Evolutionary conservation across 2,888 invertebrate species (phyloP), one percentile per base, ranked within the genome.

Genomic region (Nebria salina): DNA sequence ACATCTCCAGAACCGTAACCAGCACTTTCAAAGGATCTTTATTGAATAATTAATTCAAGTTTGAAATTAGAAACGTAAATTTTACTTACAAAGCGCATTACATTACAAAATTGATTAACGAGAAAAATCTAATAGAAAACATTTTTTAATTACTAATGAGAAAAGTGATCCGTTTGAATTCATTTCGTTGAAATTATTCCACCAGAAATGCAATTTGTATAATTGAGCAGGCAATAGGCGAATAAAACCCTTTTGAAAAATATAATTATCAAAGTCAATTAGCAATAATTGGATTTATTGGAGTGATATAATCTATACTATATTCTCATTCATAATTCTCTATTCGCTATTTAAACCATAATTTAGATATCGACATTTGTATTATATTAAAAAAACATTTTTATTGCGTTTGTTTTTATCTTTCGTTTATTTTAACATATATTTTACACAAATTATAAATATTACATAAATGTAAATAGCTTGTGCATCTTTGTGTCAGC

Each of bases 1-100:
- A 20, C 70, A 25, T 70, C 70, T 25, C 25, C 25, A 25, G 70
- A 70, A 34, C 25, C 70, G 70, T 70, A 70, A 70, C 70, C 25
- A 34, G 70, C 25, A 70, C 25, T 70, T 25, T 70, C 9, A 54
- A 54, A 54, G 8, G 54, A 54, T 54, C 13, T 54, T 54, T 54
- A 8, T 54, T 8, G 13, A 54, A 54, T 54, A 54, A 54, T 54
- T 54, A 54, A 54, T 54, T 54, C 13, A 2, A 2, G 54, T 54
- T 54, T 3, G 54, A 54, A 54, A 54, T 54, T 54, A 5, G 8
- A 54, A 54, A 54, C 7, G 8, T 54, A 54, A 54, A 54, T 54
- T 34, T 4, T 54, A 54, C 54, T 8, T 54, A 54, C 11, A 34
- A 8, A 54, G 54, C 54, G 54, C 54, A 54, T 54, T 54, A 54